These are phyloP conservation scores for Nothoprocta perdicaria DNA, from an alignment of 2,113 vertebrate species.

Conservation along the genomic window DNA sequence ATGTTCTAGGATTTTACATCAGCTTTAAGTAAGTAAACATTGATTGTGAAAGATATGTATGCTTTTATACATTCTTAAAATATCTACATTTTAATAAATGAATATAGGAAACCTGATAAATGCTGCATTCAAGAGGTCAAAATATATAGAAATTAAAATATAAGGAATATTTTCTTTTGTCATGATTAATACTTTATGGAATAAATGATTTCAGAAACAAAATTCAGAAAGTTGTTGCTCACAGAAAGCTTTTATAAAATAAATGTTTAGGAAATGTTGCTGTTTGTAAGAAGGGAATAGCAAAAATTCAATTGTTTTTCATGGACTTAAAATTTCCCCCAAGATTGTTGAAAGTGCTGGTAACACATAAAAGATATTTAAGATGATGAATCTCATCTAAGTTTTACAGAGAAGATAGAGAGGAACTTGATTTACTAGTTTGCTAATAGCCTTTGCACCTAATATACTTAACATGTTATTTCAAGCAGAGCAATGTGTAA, in stretches of 20 bases:
- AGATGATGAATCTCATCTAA: background rate
- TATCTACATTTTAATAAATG: background rate
- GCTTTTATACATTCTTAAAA: background rate
- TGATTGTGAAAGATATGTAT: background rate
- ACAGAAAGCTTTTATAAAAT: rapidly evolving
- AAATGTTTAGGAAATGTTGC: background rate
- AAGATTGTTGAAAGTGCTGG: background rate
- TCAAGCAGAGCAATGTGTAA: background rate
- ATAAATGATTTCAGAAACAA: background rate
- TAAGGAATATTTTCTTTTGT: background rate
- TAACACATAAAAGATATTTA: background rate
- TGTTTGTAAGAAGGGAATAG: background rate
- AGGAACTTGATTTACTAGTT: background rate
- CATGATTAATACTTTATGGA: background rate
- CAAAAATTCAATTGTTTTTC: background rate
- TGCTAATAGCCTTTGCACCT: background rate
- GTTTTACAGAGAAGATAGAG: background rate
- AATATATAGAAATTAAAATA: background rate
- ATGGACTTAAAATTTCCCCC: background rate
- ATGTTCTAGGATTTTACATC: background rate
- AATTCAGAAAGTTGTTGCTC: background rate
- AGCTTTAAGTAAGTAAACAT: background rate
- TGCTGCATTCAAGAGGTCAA: background rate
- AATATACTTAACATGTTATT: background rate
- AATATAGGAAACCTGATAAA: background rate